A percentile compares a stretch with the other conserved stretches of the same genome.
These are phyloP conservation scores for Potamilus streckersoni DNA, from an alignment of 1,140 invertebrate species.

Conservation along the genomic window DNA sequence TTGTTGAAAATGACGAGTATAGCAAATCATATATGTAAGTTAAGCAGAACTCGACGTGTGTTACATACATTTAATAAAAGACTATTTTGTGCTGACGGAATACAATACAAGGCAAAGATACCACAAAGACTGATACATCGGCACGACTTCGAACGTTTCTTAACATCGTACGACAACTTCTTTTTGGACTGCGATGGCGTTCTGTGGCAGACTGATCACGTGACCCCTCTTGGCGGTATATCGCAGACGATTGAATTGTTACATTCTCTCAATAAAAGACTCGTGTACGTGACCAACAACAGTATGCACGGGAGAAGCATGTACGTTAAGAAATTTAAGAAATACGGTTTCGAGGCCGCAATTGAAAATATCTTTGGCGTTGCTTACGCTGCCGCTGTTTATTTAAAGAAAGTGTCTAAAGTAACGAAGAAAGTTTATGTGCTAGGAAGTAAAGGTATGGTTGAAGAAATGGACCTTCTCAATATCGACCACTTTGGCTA, in stretches of 20 bases:
- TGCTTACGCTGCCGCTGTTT: conserved; percentile 46
- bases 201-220: conserved; percentile 51
- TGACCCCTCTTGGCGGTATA: conserved; percentile 42
- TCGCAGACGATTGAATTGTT: conserved; percentile 36
- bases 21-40: no score
- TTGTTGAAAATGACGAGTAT: no score
- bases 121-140: no score
- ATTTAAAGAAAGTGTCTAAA: conserved; percentile 44
- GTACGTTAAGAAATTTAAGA: conserved; percentile 41
- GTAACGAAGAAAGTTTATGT: conserved; percentile 43
- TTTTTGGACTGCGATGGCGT: conserved; percentile 59
- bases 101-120: no score
- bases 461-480: conserved; percentile 60
- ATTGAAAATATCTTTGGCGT: conserved; percentile 49
- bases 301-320: conserved; percentile 38
- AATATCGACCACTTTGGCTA: conserved; percentile 62
- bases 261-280: conserved; percentile 37
- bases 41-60: no score
- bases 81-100: no score
- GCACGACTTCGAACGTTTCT: conserved; percentile 8
- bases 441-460: conserved; percentile 60
- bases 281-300: conserved; percentile 60
- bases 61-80: no score
- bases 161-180: conserved; percentile 51
- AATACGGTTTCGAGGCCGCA: conserved; percentile 44